Percentiles rank a stretch among this genome's conserved stretches.
These are phyloP conservation scores for Uromys caudimaculatus DNA, from an alignment of 2,797 vertebrate genomes.

Conservation along the genomic window DNA sequence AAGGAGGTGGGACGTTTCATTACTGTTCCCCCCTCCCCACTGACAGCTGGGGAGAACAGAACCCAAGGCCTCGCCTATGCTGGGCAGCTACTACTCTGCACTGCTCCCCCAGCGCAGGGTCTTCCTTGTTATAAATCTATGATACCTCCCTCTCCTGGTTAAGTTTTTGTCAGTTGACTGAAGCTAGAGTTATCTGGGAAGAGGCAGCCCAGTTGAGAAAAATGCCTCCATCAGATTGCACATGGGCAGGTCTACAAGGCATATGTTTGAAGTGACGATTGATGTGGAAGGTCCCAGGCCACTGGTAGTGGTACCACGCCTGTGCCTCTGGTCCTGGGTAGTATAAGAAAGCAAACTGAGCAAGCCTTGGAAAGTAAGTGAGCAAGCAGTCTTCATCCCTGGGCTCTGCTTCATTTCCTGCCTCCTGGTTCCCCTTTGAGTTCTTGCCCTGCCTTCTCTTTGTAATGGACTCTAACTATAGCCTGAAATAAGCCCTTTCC, in stretches of 20 bases:
- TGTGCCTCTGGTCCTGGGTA: neutral
- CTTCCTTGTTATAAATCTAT: conserved; percentile 19
- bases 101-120: neutral
- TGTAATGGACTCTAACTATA: neutral
- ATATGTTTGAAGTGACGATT: neutral
- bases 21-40: too few species aligned
- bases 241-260: too few species aligned
- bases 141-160: neutral
- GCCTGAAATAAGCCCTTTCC: neutral
- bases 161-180: neutral
- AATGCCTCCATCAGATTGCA: neutral
- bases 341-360: neutral
- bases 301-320: neutral
- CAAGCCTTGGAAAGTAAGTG: neutral
- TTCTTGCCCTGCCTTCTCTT: neutral
- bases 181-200: neutral
- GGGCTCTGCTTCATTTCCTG: neutral
- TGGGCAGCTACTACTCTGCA: neutral
- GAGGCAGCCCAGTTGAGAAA: neutral
- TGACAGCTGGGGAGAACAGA: neutral
- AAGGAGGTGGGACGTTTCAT: neutral
- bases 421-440: neutral
- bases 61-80: neutral
- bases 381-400: neutral
- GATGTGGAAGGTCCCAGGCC: neutral